Evolutionary conservation across 1,140 invertebrate species (phyloP).

Genomic region (Radopholus similis): DNA sequence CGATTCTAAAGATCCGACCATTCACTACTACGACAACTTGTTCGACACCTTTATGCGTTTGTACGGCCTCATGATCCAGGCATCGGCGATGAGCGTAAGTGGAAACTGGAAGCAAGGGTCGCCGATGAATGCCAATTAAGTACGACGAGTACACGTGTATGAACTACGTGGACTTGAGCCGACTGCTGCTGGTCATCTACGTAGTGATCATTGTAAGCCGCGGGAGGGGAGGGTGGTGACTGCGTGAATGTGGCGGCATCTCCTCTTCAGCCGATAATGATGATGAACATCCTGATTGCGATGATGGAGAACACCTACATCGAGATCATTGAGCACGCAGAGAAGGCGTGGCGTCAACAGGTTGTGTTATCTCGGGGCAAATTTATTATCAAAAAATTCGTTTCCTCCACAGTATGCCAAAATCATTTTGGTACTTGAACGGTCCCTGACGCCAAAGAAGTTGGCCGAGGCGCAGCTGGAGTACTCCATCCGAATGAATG

Average conservation of each 20-base stretch:
- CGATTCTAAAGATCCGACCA: background rate
- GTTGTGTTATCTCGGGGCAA: conserved; percentile 65
- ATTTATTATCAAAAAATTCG: background rate
- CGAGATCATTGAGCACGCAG: conserved; percentile 86
- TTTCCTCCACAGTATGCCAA: conserved; percentile 80
- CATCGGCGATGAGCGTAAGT: conserved; percentile 76
- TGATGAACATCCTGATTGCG: conserved; percentile 64
- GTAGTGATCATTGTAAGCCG: conserved; percentile 73
- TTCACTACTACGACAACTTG: background rate
- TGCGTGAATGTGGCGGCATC: background rate
- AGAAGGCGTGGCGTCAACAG: conserved; percentile 97
- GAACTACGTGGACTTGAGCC: conserved; percentile 81
- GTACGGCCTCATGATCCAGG: conserved; percentile 93
- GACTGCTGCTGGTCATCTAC: conserved; percentile 85
- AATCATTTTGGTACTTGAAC: conserved; percentile 88
- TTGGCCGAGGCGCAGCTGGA: conserved; percentile 84
- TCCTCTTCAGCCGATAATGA: conserved; percentile 62
- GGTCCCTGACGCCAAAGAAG: conserved; percentile 81
- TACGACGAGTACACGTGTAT: conserved; percentile 83
- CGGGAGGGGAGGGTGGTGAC: background rate
- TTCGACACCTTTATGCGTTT: conserved; percentile 90
- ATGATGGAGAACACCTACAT: conserved; percentile 67
- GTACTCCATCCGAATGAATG: conserved; percentile 86
- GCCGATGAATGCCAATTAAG: conserved; percentile 64
- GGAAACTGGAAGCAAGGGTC: background rate